Conservation (phyloP, 2,888 invertebrate genomes). For the Cryptophagus acutangulus region DNA sequence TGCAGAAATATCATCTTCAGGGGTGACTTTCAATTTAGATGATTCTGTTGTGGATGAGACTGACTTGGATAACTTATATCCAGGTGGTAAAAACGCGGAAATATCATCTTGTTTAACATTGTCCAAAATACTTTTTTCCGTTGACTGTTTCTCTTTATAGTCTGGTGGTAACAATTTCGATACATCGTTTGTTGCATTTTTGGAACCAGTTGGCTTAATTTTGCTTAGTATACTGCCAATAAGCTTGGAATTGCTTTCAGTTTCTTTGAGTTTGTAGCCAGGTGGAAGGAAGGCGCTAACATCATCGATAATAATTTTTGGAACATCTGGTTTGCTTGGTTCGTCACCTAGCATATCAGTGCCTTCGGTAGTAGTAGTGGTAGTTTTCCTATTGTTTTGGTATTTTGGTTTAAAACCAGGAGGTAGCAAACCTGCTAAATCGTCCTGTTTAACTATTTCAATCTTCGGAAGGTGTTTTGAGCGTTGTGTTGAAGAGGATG, state of each 20-base stretch:
- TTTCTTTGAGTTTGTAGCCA: conserved; percentile 33
- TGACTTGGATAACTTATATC: conserved; percentile 51
- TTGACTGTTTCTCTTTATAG: conserved; percentile 35
- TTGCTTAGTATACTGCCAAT: conserved; percentile 1
- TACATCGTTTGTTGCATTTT: conserved; percentile 15
- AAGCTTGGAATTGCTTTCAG: conserved; percentile 18
- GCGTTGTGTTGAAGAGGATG: conserved; percentile 32
- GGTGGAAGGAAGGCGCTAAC: conserved; percentile 46
- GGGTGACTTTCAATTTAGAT: background rate
- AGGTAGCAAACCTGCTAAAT: conserved; percentile 58
- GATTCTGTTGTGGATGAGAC: background rate
- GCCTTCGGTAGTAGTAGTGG: conserved; percentile 26
- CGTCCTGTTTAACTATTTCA: conserved; percentile 52
- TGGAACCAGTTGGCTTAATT: background rate
- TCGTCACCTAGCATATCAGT: conserved; percentile 35
- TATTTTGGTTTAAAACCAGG: conserved; percentile 57
- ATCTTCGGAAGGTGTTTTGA: conserved; percentile 7
- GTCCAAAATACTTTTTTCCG: conserved; percentile 40
- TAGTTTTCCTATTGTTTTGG: conserved; percentile 50
- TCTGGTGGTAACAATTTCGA: too few species aligned
- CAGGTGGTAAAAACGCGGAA: conserved; percentile 60
- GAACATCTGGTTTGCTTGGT: conserved; percentile 24
- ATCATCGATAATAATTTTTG: conserved; percentile 19
- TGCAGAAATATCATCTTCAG: too few species aligned
- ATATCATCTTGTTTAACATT: conserved; percentile 55